phyloP scores from a whole-genome alignment of 35 echinoderm and acorn worm species.

The Hemicentrotus pulcherrimus region DNA sequence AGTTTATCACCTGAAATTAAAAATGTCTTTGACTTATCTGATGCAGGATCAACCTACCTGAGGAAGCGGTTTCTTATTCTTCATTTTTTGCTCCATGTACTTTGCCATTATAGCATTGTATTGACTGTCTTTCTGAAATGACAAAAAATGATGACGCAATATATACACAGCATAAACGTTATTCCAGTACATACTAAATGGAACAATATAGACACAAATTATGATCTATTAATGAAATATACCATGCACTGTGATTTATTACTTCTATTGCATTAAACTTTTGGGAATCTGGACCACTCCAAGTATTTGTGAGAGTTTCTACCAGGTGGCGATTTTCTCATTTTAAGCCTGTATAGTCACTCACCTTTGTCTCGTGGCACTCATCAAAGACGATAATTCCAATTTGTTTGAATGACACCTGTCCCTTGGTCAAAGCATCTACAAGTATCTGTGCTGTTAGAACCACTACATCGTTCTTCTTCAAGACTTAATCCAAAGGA shows the following conservation, averaged over 20 bases:
- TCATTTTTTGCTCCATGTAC: conserved; percentile 37
- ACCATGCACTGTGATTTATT: too few relatives aligned
- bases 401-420: neutral
- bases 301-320: too few relatives aligned
- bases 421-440: neutral
- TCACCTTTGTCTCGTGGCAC: conserved; percentile 70
- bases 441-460: conserved; percentile 33
- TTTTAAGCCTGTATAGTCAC: neutral
- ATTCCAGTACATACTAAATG: too few relatives aligned
- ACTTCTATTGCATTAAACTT: too few relatives aligned
- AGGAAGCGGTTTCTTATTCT: conserved; percentile 35
- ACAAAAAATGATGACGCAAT: too few relatives aligned
- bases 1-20: too few relatives aligned
- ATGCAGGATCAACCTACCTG: conserved; percentile 41
- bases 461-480: conserved; percentile 12
- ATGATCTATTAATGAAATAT: too few relatives aligned
- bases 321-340: too few relatives aligned
- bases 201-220: too few relatives aligned
- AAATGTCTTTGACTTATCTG: too few relatives aligned
- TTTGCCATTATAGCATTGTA: conserved; percentile 72
- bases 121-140: conserved; percentile 64
- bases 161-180: too few relatives aligned
- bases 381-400: conserved; percentile 41
- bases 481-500: neutral
- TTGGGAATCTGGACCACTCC: too few relatives aligned